Percentiles rank a stretch among this genome's conserved stretches.
Evolutionary conservation across 2,888 invertebrate genomes (phyloP).

Genomic region (Drosophila greeni): DNA sequence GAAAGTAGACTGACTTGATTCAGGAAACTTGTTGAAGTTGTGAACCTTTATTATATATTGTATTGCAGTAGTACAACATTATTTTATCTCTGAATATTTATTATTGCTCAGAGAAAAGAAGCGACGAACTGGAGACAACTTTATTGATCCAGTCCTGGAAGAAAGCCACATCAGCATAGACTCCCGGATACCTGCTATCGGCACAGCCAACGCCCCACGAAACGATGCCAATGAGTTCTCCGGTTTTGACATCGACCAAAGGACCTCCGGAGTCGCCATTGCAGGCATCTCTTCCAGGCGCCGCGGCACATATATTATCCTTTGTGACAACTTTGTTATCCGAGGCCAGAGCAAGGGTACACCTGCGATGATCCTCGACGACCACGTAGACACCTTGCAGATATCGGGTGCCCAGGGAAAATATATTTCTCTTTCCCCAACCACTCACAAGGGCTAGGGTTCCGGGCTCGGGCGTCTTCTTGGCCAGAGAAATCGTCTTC

Average conservation of each 20-base stretch:
- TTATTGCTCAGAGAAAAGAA: background rate
- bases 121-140: background rate
- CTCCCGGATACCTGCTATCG: background rate
- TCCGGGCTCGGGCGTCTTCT: background rate
- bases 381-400: background rate
- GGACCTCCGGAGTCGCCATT: background rate
- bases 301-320: constrained; percentile 1
- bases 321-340: background rate
- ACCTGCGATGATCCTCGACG: background rate
- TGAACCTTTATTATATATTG: background rate
- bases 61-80: background rate
- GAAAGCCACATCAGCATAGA: constrained; percentile 1
- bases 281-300: constrained; percentile 1
- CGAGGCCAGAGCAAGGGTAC: background rate
- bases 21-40: background rate
- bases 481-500: background rate
- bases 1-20: constrained; percentile 27
- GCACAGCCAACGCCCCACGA: background rate
- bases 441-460: background rate
- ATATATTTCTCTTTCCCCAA: background rate
- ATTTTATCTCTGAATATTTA: background rate
- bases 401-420: background rate
- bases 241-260: background rate
- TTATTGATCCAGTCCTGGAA: background rate
- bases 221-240: background rate